Base-by-base conservation (phyloP, 1,140 invertebrate species). In the Metopolophium dirhodum region DNA sequence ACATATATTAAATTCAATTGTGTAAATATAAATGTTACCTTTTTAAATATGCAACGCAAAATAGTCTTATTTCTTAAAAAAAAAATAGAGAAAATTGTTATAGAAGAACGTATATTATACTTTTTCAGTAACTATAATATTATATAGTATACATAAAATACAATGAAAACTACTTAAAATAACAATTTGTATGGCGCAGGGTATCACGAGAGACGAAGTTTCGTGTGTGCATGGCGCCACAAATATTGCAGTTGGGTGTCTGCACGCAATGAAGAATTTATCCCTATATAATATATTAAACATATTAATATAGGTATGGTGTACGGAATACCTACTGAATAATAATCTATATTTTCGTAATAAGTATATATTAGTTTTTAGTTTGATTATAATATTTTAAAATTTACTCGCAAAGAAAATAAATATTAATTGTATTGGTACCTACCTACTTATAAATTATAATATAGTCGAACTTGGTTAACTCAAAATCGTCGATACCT, bases 191-290 rank as follows among this genome's bases (percentile, higher is more conserved):
- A 41, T 61, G 51, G 37, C 11, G 54, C 23, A 41, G 51, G 26
- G 54, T 87, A 89, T 89, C 22, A 89, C 87, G 87, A 37, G 26
- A 68, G 57, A 90, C 89, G 37, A n/a, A 30, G 37, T 68, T 41
- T 7, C 37, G 54, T 61, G 26, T 45, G 1, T 68, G 57, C 37
- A 68, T 90, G 89, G 89, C 89, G 89, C 89, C 89, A 68, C 89
- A 7, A 57, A 90, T 90, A 68, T 61, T 90, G 54, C 26, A 68
- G 37, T 90, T 35, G 57, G 14, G 54, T 90, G 89, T 90, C 89
- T 90, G 89, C 89, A 90, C 37, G 89, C 54, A 68, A 90, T 68
- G 41, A 90, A 90, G 3, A 68, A 68, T 90, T 90, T 68, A 11
- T 68, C 26, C 26, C 54, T 22, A n/a, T 37, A 37, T 37, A 37